Base-by-base conservation (phyloP, 2,888 invertebrate species). In the Hololepta plana region DNA sequence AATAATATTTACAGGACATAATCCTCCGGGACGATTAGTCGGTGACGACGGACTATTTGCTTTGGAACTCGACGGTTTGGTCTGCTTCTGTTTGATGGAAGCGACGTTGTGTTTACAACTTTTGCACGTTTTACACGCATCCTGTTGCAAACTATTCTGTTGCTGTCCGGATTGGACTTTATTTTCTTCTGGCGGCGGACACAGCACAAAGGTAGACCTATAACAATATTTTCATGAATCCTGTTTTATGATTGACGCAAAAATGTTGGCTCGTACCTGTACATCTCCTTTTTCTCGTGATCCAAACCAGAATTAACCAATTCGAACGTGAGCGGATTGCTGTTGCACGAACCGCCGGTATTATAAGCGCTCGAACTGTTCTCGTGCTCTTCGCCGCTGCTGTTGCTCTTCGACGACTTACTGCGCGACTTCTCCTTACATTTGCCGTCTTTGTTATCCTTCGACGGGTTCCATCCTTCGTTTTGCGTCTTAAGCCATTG, bases 271-370 rank as follows among this genome's bases (percentile, higher is more conserved):
- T 8, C 22, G 22, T 39, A 44, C 44, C 43, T 41, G 34, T 43
- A 48, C 15, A 36, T 36, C 30, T 46, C 45, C 24, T 45, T 47
- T 23, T 56, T 57, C 32, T 55, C 53, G 22, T 55, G 48, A 31
- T 51, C 51, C 22, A 53, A 48, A 12, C 51, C 54, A 19, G 57
- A 55, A 22, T 53, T 52, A 22, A 54, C 54, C 11, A 67, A 47
- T 37, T 65, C 61, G 33, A 64, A 46, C 3, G 62, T 62, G 8
- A 66, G 44, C 4, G 64, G 66, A 43, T 62, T 67, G 41, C 73
- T 73, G 38, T 74, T 67, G 41, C 73, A 72, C n/a, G 74, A 74
- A 28, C 74, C 76, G 2, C 74, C 73, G 2, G 75, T 75, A 43
- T 76, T 77, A 46, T 75, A 76, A 24, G 76, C 75, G 49, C 70